Percentiles rank a stretch among this genome's conserved stretches.
Conservation (phyloP, 2,888 invertebrate genomes). For the Cheilosia urbana region DNA sequence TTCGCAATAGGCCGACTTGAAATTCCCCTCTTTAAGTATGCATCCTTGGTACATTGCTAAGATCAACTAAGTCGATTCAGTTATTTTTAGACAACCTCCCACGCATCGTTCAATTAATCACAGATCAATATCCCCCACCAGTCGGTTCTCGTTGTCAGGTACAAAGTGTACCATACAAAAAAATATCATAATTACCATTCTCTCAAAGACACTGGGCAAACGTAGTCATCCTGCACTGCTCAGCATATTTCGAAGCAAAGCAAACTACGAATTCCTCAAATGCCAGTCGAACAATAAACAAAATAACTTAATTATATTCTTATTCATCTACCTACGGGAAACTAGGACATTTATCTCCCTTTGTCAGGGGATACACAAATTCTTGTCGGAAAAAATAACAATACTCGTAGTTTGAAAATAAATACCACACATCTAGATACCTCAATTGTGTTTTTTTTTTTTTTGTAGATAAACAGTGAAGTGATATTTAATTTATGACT, state of each 20-base stretch:
- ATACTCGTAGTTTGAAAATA: conserved; percentile 31
- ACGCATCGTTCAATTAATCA: no score
- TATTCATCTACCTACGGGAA: background rate
- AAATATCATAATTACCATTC: no score
- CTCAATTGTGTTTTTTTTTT: background rate
- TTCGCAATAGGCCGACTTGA: no score
- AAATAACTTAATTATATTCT: conserved; percentile 33
- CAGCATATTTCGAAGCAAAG: background rate
- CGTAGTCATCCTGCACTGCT: no score
- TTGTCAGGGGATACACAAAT: background rate
- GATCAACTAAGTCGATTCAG: background rate
- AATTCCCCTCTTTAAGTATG: no score
- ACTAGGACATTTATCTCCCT: conserved; percentile 24
- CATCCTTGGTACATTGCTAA: background rate
- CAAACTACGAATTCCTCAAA: conserved; percentile 34
- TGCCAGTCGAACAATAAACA: background rate
- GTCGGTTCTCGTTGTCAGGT: no score
- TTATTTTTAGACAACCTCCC: background rate
- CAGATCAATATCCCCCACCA: no score
- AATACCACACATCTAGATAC: conserved; percentile 22
- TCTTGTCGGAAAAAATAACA: conserved; percentile 8
- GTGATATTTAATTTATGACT: conserved; percentile 55
- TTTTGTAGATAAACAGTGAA: conserved; percentile 8
- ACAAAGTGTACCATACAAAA: no score
- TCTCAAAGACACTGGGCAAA: no score